phyloP scores from a whole-genome alignment of 2,888 invertebrate genomes.

The Keiferia lycopersicella region DNA sequence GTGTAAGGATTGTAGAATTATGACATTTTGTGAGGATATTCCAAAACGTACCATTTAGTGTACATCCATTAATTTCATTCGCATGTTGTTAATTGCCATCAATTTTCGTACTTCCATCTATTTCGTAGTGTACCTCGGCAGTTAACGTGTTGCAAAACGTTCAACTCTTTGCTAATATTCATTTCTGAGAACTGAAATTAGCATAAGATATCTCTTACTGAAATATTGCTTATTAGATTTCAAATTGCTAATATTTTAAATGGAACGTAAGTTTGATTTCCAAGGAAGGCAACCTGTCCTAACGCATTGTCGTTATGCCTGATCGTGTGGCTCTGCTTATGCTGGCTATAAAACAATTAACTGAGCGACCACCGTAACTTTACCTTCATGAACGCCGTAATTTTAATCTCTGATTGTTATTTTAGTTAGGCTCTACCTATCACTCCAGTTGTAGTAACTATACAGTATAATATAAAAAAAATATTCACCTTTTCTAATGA shows the following conservation, averaged over 20 bases:
- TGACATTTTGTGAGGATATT: not conserved
- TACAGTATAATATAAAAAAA: no score
- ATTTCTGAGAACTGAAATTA: not conserved
- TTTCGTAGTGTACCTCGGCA: constrained; percentile 13
- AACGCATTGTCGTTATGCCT: not conserved
- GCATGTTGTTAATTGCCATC: constrained; percentile 35
- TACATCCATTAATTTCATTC: constrained; percentile 38
- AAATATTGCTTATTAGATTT: constrained; percentile 5
- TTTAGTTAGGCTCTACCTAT: not conserved
- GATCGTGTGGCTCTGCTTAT: no score
- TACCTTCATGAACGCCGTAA: no score
- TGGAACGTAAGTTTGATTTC: not conserved
- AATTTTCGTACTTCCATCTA: constrained; percentile 19
- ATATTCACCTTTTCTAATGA: no score
- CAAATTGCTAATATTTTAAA: not conserved
- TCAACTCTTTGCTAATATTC: constrained; percentile 10
- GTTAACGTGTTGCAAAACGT: constrained; percentile 18
- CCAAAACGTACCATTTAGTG: constrained; percentile 26
- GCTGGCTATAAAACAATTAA: no score
- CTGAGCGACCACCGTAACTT: no score
- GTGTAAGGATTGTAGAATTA: not conserved
- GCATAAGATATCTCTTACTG: constrained; percentile 1
- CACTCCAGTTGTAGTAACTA: no score
- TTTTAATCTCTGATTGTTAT: not conserved
- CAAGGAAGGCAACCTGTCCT: not conserved